Base-by-base conservation (phyloP, 2,888 invertebrate species). In the Notodonta ziczac region DNA sequence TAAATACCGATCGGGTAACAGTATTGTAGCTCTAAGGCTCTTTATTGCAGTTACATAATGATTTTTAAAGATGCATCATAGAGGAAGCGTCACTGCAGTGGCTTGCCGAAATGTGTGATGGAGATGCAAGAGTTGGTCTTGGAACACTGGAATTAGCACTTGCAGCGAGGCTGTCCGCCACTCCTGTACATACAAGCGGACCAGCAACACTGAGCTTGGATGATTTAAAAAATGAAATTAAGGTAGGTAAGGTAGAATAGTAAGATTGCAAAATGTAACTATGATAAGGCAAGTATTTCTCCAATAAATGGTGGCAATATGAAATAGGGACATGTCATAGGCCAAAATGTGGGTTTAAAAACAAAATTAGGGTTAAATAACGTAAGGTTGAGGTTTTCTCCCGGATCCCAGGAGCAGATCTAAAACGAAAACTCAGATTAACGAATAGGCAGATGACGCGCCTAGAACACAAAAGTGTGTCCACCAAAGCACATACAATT, bases 111-210 rank as follows among this genome's bases (percentile, higher is more conserved):
- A 95, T 97, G 59, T 96, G 96, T 80, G 97, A 97, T 85, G 97
- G 97, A 2, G 97, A 97, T 91, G 97, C 97, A 7, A 90, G 97
- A 72, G 95, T 96, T 74, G 97, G 97, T 12, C 92, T 97, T 52
- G 96, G 96, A 64, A 96, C 96, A 66, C 89, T 97, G 10, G 97
- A 97, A 86, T 89, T 97, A 69, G 95, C 96, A 0, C 82, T 97
- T 7, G 94, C 95, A 62, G 94, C 96, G 39, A 91, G 93, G 65
- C 82, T 87, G 44, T 79, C 87, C 5, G 80, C 69, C 1, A 66
- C 76, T n/a, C 76, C 76, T 50, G 68, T 85, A 13, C 75, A 78
- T 56, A 73, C 72, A 0, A 64, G 74, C 40, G 87, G 84, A n/a
- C 89, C 91, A 5, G 86, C 88, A 48, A 69, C 93, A 50, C 94